A percentile compares a stretch with the other conserved stretches of the same genome.
Evolutionary conservation across 2,797 vertebrate species (phyloP).

Genomic region (Hoplostethus mediterraneus): DNA sequence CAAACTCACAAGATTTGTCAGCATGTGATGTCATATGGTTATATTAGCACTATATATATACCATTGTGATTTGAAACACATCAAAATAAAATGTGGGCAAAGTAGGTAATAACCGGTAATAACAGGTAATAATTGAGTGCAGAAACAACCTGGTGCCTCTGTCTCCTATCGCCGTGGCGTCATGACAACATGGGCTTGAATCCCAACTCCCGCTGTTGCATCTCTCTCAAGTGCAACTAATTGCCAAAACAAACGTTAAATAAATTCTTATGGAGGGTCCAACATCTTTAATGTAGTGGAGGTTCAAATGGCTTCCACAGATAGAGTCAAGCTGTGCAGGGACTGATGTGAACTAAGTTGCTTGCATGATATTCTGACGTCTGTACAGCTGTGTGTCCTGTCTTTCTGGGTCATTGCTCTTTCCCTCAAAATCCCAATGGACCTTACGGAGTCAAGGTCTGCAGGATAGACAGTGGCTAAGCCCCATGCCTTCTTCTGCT

Average conservation of each 20-base stretch:
- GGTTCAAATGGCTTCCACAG: constrained; percentile 44
- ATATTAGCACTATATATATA: background rate
- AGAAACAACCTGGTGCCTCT: background rate
- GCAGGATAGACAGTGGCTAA: constrained; percentile 68
- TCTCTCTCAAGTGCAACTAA: too few relatives aligned
- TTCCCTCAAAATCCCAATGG: constrained; percentile 64
- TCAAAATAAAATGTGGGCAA: background rate
- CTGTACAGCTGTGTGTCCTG: constrained; percentile 71
- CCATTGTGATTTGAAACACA: background rate
- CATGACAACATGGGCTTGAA: background rate
- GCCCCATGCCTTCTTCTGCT: constrained; percentile 70
- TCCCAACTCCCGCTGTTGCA: background rate
- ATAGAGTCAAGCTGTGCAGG: constrained; percentile 52
- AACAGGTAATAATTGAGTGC: background rate
- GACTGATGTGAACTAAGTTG: constrained; percentile 53
- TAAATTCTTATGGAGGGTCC: background rate
- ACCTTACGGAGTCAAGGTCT: constrained; percentile 57
- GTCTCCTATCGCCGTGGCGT: background rate
- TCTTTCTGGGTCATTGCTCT: constrained; percentile 80
- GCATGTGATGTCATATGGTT: background rate
- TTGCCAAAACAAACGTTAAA: constrained; percentile 26
- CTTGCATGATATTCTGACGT: constrained; percentile 68
- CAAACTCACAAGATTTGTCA: background rate
- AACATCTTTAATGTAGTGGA: constrained; percentile 19
- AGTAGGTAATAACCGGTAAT: background rate